Percentiles rank a stretch among this genome's conserved stretches.
These are phyloP conservation scores for Musca vetustissima DNA, from an alignment of 1,140 invertebrate genomes.

Conservation along the genomic window DNA sequence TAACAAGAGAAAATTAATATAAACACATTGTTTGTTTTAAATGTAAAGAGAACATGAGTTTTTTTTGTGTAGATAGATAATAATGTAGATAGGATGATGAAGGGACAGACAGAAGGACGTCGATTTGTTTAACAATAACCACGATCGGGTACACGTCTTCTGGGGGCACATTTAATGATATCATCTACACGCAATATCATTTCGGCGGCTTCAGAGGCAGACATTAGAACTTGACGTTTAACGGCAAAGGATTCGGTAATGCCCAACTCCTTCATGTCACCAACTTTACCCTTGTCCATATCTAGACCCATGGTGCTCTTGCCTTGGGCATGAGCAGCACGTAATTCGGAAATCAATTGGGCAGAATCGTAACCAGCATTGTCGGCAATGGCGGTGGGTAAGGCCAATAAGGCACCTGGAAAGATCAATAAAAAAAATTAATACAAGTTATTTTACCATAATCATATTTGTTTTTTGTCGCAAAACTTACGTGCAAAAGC, in stretches of 20 bases:
- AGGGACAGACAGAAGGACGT: background rate
- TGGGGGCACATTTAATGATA: conserved; percentile 93
- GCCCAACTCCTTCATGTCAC: conserved; percentile 85
- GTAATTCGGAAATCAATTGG: conserved; percentile 85
- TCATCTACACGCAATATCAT: conserved; percentile 98
- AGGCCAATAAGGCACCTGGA: conserved; percentile 73
- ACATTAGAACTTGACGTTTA: conserved; percentile 92
- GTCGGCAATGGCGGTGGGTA: conserved; percentile 96
- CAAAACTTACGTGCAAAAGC: conserved; percentile 72
- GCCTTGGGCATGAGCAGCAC: conserved; percentile 85
- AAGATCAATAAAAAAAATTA: conserved; percentile 5
- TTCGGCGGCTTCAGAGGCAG: conserved; percentile 96
- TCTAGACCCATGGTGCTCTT: conserved; percentile 81
- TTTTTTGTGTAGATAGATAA: background rate
- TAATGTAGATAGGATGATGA: conserved; percentile 4
- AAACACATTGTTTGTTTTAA: conserved; percentile 10
- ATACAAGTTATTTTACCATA: background rate
- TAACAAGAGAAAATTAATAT: conserved; percentile 8
- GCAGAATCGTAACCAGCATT: conserved; percentile 99
- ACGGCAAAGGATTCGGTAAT: conserved; percentile 97
- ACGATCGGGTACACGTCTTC: conserved; percentile 84
- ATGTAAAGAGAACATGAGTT: conserved; percentile 14
- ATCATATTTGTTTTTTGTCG: background rate
- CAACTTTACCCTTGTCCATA: conserved; percentile 83
- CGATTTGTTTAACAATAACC: conserved; percentile 82